Evolutionary conservation across 1,140 invertebrate species (phyloP), one percentile per base, ranked within the genome.

Genomic region (Drosophila malerkotliana): DNA sequence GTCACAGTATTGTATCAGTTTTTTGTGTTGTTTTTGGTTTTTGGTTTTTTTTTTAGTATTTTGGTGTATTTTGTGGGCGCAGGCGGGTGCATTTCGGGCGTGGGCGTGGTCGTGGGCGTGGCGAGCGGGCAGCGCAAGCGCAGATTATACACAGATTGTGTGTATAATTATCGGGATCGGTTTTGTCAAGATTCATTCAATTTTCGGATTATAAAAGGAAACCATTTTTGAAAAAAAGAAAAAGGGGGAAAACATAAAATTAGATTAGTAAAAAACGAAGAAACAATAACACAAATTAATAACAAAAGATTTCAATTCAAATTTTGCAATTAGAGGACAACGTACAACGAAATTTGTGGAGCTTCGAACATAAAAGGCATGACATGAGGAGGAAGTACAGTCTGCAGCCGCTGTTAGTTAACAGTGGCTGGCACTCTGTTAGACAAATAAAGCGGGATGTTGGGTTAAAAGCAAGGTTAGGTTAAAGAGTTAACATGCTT

Each of bases 91-190:
- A 76, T 81, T 26, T 88, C 69, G 74, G 77, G 67, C 82, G 85
- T 91, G 64, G 79, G 79, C 90, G 80, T 69, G 67, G 67, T 26
- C 62, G 66, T 68, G 26, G 59, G 59, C 52, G 68, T 90, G 78
- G 90, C 89, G 54, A 92, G 88, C 91, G 91, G 90, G 72, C 73
- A 89, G 67, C 79, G 63, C 84, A 87, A 83, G 82, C 78, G 71
- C 51, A 79, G 71, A 72, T 28, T 64, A 48, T 52, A 68, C 57
- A 69, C 52, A 37, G 14, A 15, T 53, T 69, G 59, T 79, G 59
- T 79, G 83, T 77, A 61, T 69, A 73, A 68, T 66, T 75, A 51
- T 87, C 77, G 74, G 85, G 66, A 48, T 87, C 90, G 90, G 74
- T 90, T 87, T 66, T 56, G 41, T 72, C 52, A 62, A 34, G 26